Percentiles rank a stretch among this genome's conserved stretches.
These are phyloP conservation scores for Rhagonycha fulva DNA, from an alignment of 2,888 invertebrate genomes.

Conservation along the genomic window DNA sequence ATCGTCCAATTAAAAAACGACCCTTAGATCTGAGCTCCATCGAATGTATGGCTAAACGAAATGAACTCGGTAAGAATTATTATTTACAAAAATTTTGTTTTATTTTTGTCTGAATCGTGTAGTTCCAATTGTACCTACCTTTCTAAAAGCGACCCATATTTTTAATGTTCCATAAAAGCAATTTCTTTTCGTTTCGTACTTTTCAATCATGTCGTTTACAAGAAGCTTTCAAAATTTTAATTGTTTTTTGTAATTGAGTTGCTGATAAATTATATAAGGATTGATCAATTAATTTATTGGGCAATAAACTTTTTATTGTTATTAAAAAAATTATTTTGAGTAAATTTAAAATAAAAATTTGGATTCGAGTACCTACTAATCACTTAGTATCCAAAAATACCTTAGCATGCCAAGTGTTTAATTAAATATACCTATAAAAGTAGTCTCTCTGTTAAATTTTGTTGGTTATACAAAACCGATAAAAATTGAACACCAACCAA, in stretches of 20 bases:
- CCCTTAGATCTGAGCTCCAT: background rate
- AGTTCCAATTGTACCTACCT: slow-evolving; percentile 32
- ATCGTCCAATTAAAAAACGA: background rate
- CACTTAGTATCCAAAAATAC: slow-evolving; percentile 38
- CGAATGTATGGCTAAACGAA: background rate
- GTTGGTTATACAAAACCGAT: slow-evolving; percentile 22
- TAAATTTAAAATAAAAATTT: background rate
- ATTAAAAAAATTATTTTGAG: background rate
- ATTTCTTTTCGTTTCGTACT: slow-evolving; percentile 31
- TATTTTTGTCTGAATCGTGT: slow-evolving; percentile 36
- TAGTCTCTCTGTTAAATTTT: slow-evolving; percentile 34
- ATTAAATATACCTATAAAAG: slow-evolving; percentile 42
- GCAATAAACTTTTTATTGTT: background rate
- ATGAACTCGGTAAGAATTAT: background rate
- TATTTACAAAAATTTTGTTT: slow-evolving; percentile 31
- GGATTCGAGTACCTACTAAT: slow-evolving; percentile 26
- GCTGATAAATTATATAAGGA: too few relatives aligned
- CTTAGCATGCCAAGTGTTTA: slow-evolving; percentile 36
- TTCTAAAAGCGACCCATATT: slow-evolving; percentile 38
- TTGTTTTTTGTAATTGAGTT: background rate
- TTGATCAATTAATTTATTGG: background rate
- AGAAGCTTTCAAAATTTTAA: background rate
- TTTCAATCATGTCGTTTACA: slow-evolving; percentile 3
- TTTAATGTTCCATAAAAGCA: slow-evolving; percentile 35
- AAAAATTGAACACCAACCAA: slow-evolving; percentile 29